Base-by-base conservation (phyloP, 92 coral and sea anemone genomes). In the Umimayanthus kanabou region DNA sequence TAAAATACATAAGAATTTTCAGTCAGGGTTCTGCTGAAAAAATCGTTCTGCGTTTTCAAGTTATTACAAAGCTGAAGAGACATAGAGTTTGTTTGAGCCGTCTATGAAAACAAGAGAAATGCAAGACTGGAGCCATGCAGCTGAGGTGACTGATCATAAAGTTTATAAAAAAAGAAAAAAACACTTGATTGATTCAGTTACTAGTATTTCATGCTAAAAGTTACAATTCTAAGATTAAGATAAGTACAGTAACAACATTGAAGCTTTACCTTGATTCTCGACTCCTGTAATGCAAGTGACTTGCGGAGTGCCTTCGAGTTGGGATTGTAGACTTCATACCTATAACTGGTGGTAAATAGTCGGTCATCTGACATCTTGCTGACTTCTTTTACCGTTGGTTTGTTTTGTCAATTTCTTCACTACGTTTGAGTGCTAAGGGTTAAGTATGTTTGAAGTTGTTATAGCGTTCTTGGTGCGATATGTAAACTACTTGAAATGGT, bases 221-320 rank as follows among this genome's bases (percentile, higher is more conserved):
- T 9, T 53, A 4, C 58, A 53, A 15, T 53, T 9, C 20, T 20
- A 25, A 11, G 9, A 18, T 55, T 55, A 16, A 61, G 69, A 61
- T 61, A 53, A 79, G 29, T n/a, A 4, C 61, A 33, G 28, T 57
- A 79, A 77, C 65, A 25, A 23, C 6, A 49, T n/a, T 78, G 28
- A 3, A 78, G 9, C 42, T 4, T 90, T 85, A 94, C 97, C 94
- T 94, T 91, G 83, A 92, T 94, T 73, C 97, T 64, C 16, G 91
- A 76, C 73, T 85, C 78, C 85, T 94, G 97, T 42, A 84, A 73
- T 5, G 88, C 89, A 49, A 94, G 91, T 1, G 94, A 85, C 64
- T 92, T 94, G 10, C 90, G 86, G 64, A 94, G 89, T 40, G 78
- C 80, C 73, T 92, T 92, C 22, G 92, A 72, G 67, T 87, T 89